Conservation (phyloP, 1,140 invertebrate species). For the Drosophila littoralis region DNA sequence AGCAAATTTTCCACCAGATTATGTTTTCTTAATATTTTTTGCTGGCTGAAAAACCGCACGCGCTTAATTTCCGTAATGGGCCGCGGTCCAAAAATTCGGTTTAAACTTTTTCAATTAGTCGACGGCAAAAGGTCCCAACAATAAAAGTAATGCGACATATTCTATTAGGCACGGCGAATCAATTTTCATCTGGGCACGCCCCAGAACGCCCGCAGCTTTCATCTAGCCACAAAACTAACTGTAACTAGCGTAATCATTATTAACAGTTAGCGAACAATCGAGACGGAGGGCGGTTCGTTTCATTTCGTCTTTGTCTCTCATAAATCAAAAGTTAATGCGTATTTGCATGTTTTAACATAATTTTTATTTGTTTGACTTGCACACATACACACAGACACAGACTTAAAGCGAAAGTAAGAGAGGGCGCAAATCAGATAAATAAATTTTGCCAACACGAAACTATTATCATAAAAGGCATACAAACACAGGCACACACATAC, state of each 20-base stretch:
- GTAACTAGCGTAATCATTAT: constrained; percentile 77
- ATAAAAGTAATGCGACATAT: constrained; percentile 60
- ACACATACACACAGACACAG: constrained; percentile 28
- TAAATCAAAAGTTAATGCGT: constrained; percentile 84
- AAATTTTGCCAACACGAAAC: constrained; percentile 83
- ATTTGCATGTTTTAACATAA: constrained; percentile 84
- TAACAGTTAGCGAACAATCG: constrained; percentile 66
- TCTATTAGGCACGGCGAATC: constrained; percentile 71
- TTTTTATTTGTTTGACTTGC: constrained; percentile 78
- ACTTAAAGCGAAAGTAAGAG: constrained; percentile 4
- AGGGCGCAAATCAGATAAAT: constrained; percentile 76
- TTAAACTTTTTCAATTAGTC: constrained; percentile 81
- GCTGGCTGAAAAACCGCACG: constrained; percentile 63
- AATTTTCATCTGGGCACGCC: constrained; percentile 69
- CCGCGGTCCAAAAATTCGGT: constrained; percentile 56
- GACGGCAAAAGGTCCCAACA: constrained; percentile 24
- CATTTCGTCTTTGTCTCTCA: constrained; percentile 59
- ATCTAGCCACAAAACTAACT: constrained; percentile 61
- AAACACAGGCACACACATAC: constrained; percentile 42
- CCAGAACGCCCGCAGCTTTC: not conserved
- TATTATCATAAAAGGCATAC: constrained; percentile 79
- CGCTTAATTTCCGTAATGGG: constrained; percentile 82
- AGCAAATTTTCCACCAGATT: constrained; percentile 75
- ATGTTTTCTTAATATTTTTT: constrained; percentile 78
- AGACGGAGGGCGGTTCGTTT: constrained; percentile 6